Evolutionary conservation across 2,888 invertebrate genomes (phyloP).

Genomic region (Meteorus cinctellus): DNA sequence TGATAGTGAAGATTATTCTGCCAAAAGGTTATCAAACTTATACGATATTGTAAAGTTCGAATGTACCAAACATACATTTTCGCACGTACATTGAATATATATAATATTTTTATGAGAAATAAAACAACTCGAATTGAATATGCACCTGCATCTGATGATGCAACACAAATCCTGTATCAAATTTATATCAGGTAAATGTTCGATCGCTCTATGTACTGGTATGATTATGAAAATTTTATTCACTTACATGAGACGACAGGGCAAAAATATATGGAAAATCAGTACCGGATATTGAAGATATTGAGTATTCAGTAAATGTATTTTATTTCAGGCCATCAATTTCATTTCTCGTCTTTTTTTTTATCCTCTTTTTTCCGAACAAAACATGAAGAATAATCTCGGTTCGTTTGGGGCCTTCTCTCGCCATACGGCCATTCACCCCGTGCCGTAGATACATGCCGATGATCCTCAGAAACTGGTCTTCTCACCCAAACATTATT

Average conservation of each 20-base stretch:
- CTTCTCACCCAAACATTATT: constrained; percentile 21
- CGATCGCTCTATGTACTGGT: background rate
- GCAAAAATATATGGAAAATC: background rate
- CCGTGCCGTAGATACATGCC: background rate
- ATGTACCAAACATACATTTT: too few relatives aligned
- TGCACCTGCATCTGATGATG: background rate
- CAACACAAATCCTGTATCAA: background rate
- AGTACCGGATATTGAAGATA: background rate
- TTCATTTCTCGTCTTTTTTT: background rate
- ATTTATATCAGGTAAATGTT: background rate
- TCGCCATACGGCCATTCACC: constrained; percentile 10
- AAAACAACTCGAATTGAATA: background rate
- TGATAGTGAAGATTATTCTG: too few relatives aligned
- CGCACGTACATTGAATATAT: background rate
- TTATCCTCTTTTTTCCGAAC: background rate
- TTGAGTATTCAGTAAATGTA: background rate
- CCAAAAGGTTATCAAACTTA: too few relatives aligned
- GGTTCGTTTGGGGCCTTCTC: background rate
- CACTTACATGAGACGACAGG: background rate
- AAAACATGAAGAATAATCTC: background rate
- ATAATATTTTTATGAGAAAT: background rate
- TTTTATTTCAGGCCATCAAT: background rate
- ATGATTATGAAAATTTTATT: constrained; percentile 27
- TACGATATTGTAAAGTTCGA: too few relatives aligned
- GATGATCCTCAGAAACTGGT: constrained; percentile 22